Evolutionary conservation across 2,797 vertebrate genomes (phyloP), one percentile per base, ranked within the genome.

Genomic region (Oreochromis grahami): DNA sequence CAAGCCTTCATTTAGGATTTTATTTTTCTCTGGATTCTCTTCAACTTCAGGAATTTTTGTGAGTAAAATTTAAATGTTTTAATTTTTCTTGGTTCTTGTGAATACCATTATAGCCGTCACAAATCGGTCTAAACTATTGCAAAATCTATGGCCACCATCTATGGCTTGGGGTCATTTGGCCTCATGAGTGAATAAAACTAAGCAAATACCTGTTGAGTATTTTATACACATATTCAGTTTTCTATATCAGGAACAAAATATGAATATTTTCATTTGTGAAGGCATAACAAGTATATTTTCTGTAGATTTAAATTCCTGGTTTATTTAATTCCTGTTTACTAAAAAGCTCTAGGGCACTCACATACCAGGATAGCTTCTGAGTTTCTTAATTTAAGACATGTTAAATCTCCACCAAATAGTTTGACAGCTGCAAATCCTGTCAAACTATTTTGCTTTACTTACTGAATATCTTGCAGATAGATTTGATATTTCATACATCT

Each of bases 381-480:
- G 3, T 83, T 81, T 89, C 19, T 50, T 72, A 88, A 87, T 60
- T 84, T 26, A 38, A 76, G 32, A 56, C 52, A 26, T 84, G 68
- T 48, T 85, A 34, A 81, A 34, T 77, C 38, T 68, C 5, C 21
- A 34, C 29, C 10, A 26, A 26, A 26, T 26, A 26, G 26, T 26
- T 26, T 26, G 26, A 26, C 26, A 26, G 79, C 63, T n/a, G 13
- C 65, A 87, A 84, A 92, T 81, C 68, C 45, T 53, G 82, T 85
- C 78, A 78, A 82, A 90, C n/a, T 68, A 45, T 84, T 85, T 26
- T 88, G 82, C 65, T 34, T 50, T 41, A 81, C 82, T 74, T 38
- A 63, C 88, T 93, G 89, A 90, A 88, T 90, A 93, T 93, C 32
- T 94, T 93, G 79, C 72, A 78, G 82, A 90, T 86, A 86, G 68